Conservation (phyloP, 2,113 vertebrate species). For the Thinocorus orbignyianus region DNA sequence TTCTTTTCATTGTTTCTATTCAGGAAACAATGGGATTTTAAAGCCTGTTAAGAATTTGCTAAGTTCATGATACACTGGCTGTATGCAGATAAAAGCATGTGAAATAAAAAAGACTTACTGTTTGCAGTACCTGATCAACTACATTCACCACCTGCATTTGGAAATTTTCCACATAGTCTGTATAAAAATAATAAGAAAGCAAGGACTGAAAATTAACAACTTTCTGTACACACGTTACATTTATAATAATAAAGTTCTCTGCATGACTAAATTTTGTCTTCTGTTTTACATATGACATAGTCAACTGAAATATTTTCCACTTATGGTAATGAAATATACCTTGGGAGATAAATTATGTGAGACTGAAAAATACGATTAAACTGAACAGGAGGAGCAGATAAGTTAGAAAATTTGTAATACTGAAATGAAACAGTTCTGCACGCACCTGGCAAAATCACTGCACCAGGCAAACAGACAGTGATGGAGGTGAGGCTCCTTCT, state of each 20-base stretch:
- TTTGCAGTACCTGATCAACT: not conserved
- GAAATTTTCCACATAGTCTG: not conserved
- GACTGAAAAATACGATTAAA: slow-evolving; percentile 11
- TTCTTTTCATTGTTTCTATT: not conserved
- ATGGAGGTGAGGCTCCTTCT: not conserved
- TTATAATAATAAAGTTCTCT: not conserved
- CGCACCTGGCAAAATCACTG: not conserved
- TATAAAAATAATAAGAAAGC: not conserved
- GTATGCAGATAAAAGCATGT: not conserved
- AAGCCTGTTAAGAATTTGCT: not conserved
- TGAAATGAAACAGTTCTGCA: not conserved
- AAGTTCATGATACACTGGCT: not conserved
- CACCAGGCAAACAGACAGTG: not conserved
- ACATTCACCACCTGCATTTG: not conserved
- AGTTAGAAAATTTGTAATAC: not conserved
- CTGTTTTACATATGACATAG: not conserved
- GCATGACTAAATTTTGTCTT: not conserved
- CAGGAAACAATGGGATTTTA: not conserved
- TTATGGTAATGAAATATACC: not conserved
- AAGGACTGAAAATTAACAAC: not conserved
- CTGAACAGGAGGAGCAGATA: not conserved
- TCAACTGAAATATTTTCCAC: not conserved
- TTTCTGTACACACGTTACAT: not conserved
- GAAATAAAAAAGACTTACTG: not conserved
- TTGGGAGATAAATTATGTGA: not conserved